These are phyloP conservation scores for Heliconius hortense DNA, from an alignment of 2,888 invertebrate species.

Conservation along the genomic window DNA sequence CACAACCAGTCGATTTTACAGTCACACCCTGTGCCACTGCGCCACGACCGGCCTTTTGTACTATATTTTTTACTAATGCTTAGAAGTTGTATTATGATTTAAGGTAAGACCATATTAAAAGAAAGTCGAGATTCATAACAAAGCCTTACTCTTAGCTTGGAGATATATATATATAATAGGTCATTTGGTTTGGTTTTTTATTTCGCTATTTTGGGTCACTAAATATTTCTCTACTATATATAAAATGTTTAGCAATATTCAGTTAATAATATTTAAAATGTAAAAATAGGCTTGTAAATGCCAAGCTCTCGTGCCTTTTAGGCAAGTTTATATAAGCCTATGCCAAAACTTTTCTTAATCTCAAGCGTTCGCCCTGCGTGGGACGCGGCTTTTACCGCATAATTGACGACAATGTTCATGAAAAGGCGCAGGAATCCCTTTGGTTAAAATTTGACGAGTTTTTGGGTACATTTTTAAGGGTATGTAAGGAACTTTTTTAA, in stretches of 20 bases:
- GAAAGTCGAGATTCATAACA: not conserved
- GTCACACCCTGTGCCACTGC: no score
- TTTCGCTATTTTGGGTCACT: no score
- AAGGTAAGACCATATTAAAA: no score
- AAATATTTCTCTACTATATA: no score
- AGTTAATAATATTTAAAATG: no score
- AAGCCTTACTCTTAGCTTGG: not conserved
- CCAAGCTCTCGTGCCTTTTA: no score
- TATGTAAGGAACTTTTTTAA: not conserved
- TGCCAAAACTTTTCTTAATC: slow-evolving; percentile 5
- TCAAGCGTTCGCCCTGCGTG: slow-evolving; percentile 13
- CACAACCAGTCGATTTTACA: no score
- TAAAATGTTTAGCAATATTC: no score
- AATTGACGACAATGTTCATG: slow-evolving; percentile 12
- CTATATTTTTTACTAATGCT: not conserved
- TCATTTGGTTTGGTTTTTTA: no score
- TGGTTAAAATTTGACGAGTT: not conserved
- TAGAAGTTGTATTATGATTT: not conserved
- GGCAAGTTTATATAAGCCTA: slow-evolving; percentile 1
- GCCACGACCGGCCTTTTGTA: no score
- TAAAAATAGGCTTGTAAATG: no score
- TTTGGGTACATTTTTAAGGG: not conserved
- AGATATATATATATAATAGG: no score
- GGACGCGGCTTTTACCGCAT: slow-evolving; percentile 19
- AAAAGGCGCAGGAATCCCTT: slow-evolving; percentile 2